Evolutionary conservation across 2,113 vertebrate genomes (phyloP).

Genomic region (Scortum barcoo): DNA sequence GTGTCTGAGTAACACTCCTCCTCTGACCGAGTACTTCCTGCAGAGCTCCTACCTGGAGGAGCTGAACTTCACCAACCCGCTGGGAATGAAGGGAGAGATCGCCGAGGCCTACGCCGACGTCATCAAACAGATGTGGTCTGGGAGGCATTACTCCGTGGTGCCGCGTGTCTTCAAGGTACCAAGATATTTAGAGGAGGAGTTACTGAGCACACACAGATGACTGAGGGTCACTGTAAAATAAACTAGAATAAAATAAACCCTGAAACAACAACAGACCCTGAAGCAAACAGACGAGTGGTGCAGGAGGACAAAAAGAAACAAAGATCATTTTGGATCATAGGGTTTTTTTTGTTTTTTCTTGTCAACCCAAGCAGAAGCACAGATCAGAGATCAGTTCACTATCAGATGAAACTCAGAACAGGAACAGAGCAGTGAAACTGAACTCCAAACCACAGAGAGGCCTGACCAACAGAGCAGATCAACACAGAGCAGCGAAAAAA

Average conservation of each 20-base stretch:
- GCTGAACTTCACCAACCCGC: constrained; percentile 91
- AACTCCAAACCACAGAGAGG: not conserved
- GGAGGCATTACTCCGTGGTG: constrained; percentile 88
- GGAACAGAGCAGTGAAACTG: not conserved
- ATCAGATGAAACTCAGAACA: constrained; percentile 2
- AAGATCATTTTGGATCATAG: too few species aligned
- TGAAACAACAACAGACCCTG: too few species aligned
- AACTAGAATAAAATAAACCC: too few species aligned
- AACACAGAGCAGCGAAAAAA: too few species aligned
- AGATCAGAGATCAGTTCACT: not conserved
- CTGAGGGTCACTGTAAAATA: too few species aligned
- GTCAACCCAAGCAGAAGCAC: too few species aligned
- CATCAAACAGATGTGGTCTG: constrained; percentile 93
- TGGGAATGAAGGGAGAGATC: constrained; percentile 94
- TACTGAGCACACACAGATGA: too few species aligned
- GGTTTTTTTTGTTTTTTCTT: too few species aligned
- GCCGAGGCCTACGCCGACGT: constrained; percentile 92
- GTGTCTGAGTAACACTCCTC: constrained; percentile 92
- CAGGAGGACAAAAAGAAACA: too few species aligned
- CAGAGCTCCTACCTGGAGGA: constrained; percentile 88
- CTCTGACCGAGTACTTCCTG: constrained; percentile 92
- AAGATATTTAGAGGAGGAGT: accelerated
- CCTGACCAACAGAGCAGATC: not conserved
- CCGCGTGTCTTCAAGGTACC: constrained; percentile 91
- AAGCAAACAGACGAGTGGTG: too few species aligned